Evolutionary conservation across 2,888 invertebrate genomes (phyloP).

Genomic region (Euspilapteryx auroguttella): DNA sequence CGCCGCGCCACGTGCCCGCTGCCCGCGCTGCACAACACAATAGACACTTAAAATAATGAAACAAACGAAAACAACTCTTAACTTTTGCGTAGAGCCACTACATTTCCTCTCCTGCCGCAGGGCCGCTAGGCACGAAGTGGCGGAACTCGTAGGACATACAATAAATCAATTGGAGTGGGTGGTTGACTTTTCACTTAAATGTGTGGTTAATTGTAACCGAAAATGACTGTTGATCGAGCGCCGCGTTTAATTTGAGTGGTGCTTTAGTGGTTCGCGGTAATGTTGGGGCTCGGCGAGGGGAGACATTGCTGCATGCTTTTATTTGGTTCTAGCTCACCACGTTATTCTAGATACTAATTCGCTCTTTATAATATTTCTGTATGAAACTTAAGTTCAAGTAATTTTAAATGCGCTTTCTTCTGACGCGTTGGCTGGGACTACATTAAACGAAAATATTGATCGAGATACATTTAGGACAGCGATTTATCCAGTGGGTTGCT

Average conservation of each 20-base stretch:
- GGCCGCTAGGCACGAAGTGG: conserved; percentile 47
- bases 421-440: too few species aligned
- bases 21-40: background rate
- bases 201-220: conserved; percentile 62
- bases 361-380: background rate
- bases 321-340: background rate
- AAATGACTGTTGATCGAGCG: conserved; percentile 60
- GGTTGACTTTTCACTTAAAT: conserved; percentile 63
- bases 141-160: conserved; percentile 47
- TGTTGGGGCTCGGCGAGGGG: conserved; percentile 32
- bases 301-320: conserved; percentile 7
- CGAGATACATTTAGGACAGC: too few species aligned
- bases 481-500: too few species aligned
- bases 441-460: too few species aligned
- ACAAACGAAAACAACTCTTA: background rate
- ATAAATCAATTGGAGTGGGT: conserved; percentile 63
- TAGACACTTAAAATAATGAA: background rate
- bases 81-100: too few species aligned
- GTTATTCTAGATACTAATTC: background rate
- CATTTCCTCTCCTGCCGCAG: conserved; percentile 21
- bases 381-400: background rate
- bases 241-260: conserved; percentile 61
- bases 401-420: too few species aligned
- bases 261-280: conserved; percentile 23
- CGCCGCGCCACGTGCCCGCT: conserved; percentile 18